Evolutionary conservation across 1,140 invertebrate species (phyloP).

Genomic region (Caenorhabditis briggsae): DNA sequence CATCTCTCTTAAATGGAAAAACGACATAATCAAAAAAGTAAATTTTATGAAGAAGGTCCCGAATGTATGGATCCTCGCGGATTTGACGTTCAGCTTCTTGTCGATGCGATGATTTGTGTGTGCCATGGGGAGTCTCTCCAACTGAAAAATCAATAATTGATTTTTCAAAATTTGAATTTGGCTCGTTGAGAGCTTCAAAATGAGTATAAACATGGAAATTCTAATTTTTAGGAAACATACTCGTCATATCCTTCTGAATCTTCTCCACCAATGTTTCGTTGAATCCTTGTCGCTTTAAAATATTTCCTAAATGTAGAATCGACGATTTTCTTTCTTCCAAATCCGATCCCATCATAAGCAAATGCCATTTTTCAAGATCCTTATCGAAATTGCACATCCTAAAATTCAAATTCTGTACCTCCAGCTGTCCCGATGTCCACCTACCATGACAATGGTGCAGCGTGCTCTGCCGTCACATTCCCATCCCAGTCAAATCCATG

Average conservation of each 20-base stretch:
- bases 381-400: slow-evolving; percentile 29
- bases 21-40: slow-evolving; percentile 31
- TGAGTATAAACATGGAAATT: too few species aligned
- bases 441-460: slow-evolving; percentile 10
- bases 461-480: neutral
- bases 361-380: slow-evolving; percentile 16
- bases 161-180: neutral
- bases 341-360: slow-evolving; percentile 18
- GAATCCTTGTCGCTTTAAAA: slow-evolving; percentile 11
- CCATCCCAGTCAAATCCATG: neutral
- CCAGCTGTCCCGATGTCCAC: neutral
- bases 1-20: neutral
- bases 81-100: slow-evolving; percentile 19
- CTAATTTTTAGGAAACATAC: neutral
- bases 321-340: neutral
- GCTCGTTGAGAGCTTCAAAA: neutral
- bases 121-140: slow-evolving; percentile 8
- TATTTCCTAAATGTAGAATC: slow-evolving; percentile 1
- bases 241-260: neutral
- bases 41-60: slow-evolving; percentile 35
- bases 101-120: neutral
- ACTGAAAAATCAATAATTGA: neutral
- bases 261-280: neutral
- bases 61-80: neutral
- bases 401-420: neutral